phyloP scores from a whole-genome alignment of 2,797 vertebrate species.

The Tapirus indicus region DNA sequence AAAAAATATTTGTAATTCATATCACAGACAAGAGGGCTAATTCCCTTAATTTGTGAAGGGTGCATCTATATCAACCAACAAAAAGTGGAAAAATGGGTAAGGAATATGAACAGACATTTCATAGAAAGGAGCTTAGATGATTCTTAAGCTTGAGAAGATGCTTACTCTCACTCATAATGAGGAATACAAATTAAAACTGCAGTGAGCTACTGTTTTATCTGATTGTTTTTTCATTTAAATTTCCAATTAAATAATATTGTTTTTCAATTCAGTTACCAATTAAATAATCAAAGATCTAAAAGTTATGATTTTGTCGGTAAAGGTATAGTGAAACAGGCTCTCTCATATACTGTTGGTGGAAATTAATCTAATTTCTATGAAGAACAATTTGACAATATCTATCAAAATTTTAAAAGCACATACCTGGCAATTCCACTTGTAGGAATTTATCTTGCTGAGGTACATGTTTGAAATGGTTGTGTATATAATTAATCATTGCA shows the following conservation, averaged over 20 bases:
- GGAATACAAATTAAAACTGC: neutral
- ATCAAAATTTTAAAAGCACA: neutral
- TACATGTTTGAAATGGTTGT: neutral
- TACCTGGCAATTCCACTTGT: neutral
- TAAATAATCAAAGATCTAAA: conserved; percentile 12
- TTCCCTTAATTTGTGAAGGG: neutral
- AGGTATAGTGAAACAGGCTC: neutral
- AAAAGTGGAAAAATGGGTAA: neutral
- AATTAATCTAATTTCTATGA: neutral
- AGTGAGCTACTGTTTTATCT: neutral
- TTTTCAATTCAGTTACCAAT: neutral
- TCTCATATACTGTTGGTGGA: neutral
- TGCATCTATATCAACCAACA: neutral
- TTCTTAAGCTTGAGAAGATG: neutral
- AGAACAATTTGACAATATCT: neutral
- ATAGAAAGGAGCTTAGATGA: neutral
- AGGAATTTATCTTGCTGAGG: neutral
- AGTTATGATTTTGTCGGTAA: neutral
- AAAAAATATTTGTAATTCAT: neutral
- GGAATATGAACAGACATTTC: neutral
- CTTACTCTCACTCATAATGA: neutral
- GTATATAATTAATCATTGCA: neutral
- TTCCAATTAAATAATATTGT: neutral
- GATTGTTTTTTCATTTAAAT: neutral
- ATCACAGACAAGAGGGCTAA: neutral